These are phyloP conservation scores for Microdon myrmicae DNA, from an alignment of 2,888 invertebrate genomes.

Conservation along the genomic window DNA sequence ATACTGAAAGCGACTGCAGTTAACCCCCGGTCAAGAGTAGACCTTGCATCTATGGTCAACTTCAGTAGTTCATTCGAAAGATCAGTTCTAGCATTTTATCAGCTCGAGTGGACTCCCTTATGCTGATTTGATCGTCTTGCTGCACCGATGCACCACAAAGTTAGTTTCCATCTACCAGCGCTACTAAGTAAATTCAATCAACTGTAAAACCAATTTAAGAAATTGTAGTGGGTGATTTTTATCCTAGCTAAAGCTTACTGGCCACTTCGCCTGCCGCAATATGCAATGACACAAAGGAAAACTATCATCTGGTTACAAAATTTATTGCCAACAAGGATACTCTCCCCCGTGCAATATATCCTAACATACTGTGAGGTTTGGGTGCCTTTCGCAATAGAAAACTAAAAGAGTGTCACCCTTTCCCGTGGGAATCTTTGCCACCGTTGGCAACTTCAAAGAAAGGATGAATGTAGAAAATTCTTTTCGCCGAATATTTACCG, in stretches of 20 bases:
- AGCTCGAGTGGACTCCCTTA: too few relatives aligned
- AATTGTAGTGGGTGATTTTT: conserved; percentile 21
- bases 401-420: conserved; percentile 8
- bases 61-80: too few relatives aligned
- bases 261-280: conserved; percentile 23
- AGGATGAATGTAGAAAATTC: conserved; percentile 33
- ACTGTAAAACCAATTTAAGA: conserved; percentile 48
- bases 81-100: too few relatives aligned
- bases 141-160: conserved; percentile 23
- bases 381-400: conserved; percentile 28
- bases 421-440: background rate
- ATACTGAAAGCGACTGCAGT: too few relatives aligned
- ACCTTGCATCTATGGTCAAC: too few relatives aligned
- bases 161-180: conserved; percentile 9
- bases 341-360: background rate
- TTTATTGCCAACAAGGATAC: conserved; percentile 46
- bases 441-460: conserved; percentile 6
- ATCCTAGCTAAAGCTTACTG: background rate
- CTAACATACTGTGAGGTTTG: background rate
- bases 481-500: conserved; percentile 47
- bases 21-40: too few relatives aligned
- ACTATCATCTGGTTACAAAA: conserved; percentile 48
- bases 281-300: conserved; percentile 50
- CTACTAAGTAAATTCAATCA: conserved; percentile 47
- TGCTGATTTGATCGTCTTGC: conserved; percentile 43